Evolutionary conservation across 2,113 vertebrate species (phyloP).

Genomic region (Melospiza melodia): DNA sequence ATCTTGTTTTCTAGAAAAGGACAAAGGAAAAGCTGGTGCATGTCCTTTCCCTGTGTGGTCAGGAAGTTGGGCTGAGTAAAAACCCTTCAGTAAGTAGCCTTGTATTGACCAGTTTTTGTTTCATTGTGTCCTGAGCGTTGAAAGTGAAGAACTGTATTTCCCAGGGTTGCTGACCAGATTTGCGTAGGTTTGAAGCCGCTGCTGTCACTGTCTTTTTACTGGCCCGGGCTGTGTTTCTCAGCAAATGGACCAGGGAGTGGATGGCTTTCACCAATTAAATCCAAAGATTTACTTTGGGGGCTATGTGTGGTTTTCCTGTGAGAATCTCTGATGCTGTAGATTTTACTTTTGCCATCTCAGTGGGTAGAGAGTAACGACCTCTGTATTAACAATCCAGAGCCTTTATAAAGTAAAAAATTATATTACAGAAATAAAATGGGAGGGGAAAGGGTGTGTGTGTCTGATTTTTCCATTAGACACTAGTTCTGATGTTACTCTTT

Average conservation of each 20-base stretch:
- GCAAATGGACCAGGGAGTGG: neutral
- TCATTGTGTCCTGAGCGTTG: neutral
- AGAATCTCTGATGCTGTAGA: neutral
- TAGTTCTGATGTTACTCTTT: neutral
- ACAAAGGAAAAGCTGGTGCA: conserved; percentile 97
- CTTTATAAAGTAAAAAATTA: neutral
- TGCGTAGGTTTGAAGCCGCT: neutral
- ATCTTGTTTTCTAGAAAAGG: conserved; percentile 84
- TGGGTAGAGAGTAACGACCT: neutral
- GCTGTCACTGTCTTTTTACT: neutral
- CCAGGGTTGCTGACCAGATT: neutral
- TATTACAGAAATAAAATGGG: neutral
- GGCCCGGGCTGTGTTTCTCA: neutral
- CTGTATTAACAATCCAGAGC: neutral
- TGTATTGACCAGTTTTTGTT: neutral
- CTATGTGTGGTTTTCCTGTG: neutral
- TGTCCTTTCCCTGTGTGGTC: conserved; percentile 94
- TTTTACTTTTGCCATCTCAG: neutral
- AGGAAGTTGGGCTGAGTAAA: conserved; percentile 97
- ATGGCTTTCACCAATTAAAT: neutral
- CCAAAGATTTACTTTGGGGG: neutral
- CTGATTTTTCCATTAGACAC: neutral
- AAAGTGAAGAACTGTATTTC: neutral
- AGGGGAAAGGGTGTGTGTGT: accelerated
- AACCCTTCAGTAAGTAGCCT: conserved; percentile 92